phyloP scores from a whole-genome alignment of 2,888 invertebrate species.

The Ichneumoninae sp. region DNA sequence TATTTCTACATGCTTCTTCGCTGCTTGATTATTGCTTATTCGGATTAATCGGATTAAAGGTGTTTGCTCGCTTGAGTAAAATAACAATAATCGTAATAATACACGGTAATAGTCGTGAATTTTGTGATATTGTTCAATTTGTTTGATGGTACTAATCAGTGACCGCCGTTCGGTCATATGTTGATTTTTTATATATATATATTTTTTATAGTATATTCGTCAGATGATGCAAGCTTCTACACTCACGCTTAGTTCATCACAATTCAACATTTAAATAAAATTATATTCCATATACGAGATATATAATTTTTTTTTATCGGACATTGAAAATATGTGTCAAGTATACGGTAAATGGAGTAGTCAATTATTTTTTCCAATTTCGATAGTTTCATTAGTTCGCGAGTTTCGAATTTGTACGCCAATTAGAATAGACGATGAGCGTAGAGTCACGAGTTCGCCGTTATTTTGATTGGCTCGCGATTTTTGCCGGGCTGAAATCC shows the following conservation, averaged over 20 bases:
- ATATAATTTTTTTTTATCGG: not conserved
- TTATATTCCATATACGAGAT: not conserved
- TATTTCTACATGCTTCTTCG: conserved; percentile 66
- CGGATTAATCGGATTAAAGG: conserved; percentile 67
- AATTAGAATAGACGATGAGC: not conserved
- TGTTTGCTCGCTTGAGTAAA: conserved; percentile 56
- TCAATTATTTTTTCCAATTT: not conserved
- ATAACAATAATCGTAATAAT: conserved; percentile 43
- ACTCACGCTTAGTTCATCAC: not conserved
- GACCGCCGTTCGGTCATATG: conserved; percentile 12
- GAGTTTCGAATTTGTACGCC: not conserved
- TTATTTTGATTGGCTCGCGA: conserved; percentile 1
- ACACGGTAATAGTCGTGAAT: not conserved
- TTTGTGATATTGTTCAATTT: conserved; percentile 26
- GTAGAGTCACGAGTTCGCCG: not conserved
- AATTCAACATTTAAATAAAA: not conserved
- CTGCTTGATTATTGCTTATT: conserved; percentile 73
- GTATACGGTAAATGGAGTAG: not conserved
- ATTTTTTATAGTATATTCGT: not conserved
- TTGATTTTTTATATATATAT: not conserved
- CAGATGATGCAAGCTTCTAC: not conserved
- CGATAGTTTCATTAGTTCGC: not conserved
- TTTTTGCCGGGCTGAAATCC: not conserved
- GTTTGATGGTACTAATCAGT: conserved; percentile 42
- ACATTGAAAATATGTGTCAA: not conserved